Evolutionary conservation across 2,888 invertebrate genomes (phyloP).

Genomic region (Himalopsyche tibetana): DNA sequence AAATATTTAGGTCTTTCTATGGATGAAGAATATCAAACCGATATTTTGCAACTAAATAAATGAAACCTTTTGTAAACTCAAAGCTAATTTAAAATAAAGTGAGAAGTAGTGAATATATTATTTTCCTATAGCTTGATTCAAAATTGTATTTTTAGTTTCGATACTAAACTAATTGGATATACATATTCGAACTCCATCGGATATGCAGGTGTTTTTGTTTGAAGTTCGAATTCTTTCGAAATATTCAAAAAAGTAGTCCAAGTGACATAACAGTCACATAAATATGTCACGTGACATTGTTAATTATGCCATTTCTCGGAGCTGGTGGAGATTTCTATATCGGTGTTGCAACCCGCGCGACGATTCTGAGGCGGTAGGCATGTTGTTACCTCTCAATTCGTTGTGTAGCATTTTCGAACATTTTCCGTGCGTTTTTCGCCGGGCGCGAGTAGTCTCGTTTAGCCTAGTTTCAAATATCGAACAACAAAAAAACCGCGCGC

Average conservation of each 20-base stretch:
- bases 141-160: too few relatives aligned
- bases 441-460: conserved; percentile 72
- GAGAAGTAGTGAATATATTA: too few relatives aligned
- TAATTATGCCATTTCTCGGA: conserved; percentile 6
- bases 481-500: conserved; percentile 66
- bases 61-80: too few relatives aligned
- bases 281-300: neutral
- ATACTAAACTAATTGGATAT: too few relatives aligned
- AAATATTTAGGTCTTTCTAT: too few relatives aligned
- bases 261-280: neutral
- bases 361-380: neutral
- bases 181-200: too few relatives aligned
- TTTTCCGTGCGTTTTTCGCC: conserved; percentile 71
- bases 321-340: conserved; percentile 7
- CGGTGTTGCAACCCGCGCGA: neutral
- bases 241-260: neutral
- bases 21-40: too few relatives aligned
- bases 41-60: too few relatives aligned
- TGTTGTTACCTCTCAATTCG: neutral
- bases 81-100: too few relatives aligned
- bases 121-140: too few relatives aligned
- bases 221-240: too few relatives aligned
- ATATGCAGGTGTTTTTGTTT: too few relatives aligned
- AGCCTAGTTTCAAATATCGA: conserved; percentile 67
- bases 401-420: conserved; percentile 20